These are phyloP conservation scores for Gymnobelideus leadbeateri DNA, from an alignment of 2,113 vertebrate genomes.

Conservation along the genomic window DNA sequence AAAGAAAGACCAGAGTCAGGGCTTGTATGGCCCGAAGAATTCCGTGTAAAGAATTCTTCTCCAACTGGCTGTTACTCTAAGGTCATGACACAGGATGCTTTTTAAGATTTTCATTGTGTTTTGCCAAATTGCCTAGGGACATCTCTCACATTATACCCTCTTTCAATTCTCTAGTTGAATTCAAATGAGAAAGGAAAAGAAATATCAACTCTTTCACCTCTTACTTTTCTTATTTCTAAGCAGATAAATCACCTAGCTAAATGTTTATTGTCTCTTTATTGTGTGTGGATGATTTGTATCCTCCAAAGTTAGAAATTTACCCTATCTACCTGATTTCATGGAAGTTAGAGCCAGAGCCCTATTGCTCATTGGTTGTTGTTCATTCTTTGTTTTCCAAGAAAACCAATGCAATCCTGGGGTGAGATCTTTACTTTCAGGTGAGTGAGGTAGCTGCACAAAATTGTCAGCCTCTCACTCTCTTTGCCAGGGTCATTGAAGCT, in stretches of 20 bases:
- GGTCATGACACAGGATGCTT: background rate
- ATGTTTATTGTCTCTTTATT: background rate
- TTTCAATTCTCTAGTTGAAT: background rate
- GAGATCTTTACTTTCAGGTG: background rate
- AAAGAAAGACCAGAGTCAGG: background rate
- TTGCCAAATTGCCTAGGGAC: background rate
- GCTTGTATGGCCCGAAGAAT: background rate
- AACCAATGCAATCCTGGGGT: too few species aligned
- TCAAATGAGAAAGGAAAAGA: background rate
- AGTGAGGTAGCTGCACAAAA: background rate
- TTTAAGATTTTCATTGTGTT: background rate
- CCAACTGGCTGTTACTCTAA: background rate
- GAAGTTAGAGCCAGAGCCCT: background rate
- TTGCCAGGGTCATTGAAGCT: background rate
- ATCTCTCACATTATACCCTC: background rate
- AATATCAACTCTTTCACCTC: background rate
- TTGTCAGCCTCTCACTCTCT: background rate
- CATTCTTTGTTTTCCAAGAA: too few species aligned
- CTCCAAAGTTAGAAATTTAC: background rate
- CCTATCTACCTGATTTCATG: background rate
- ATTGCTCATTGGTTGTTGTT: too few species aligned
- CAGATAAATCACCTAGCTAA: background rate
- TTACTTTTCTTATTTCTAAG: background rate
- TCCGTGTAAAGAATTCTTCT: background rate
- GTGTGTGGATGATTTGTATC: background rate